Evolutionary conservation across 2,113 vertebrate genomes (phyloP), one percentile per base, ranked within the genome.

Genomic region (Melanotaenia duboulayi): DNA sequence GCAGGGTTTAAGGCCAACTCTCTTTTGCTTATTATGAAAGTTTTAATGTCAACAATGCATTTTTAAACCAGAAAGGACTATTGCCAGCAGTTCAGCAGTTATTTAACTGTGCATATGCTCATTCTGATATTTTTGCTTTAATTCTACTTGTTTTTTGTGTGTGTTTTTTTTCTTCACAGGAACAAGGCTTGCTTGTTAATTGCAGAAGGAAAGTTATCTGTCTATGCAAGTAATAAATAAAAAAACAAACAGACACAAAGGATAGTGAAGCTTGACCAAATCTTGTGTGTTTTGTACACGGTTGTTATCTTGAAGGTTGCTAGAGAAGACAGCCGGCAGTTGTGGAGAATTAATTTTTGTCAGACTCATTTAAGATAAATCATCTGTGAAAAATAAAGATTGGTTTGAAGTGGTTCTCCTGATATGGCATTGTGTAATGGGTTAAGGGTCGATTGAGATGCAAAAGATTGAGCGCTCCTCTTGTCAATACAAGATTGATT

Each of bases 361-460:
- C 67, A 74, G 35, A 80, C 39, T 62, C 62, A 64, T 84, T 75
- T 72, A 20, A 76, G 61, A 82, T 74, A 71, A 83, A 83, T 84
- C 32, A 78, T 86, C 25, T 74, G 74, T 79, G 73, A 81, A 83
- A 83, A 59, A 75, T 42, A 60, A 35, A 64, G 58, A 35, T 68
- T 59, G 39, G 76, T 76, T 72, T 77, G 78, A 80, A 74, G 68
- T 2, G 24, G 70, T 51, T 76, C 84, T 81, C 74, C 9, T 20
- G 75, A 80, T 80, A 80, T 46, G 8, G 11, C 52, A 1, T 63
- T 44, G 75, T 80, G 74, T 83, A 78, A 83, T 75, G 78, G 66
- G 77, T 87, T 80, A 68, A 67, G 44, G 80, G 72, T 76, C 6
- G 81, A 81, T 83, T 78, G 75, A 86, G 85, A 76, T 77, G 74